These are phyloP conservation scores for Pithys albifrons DNA, from an alignment of 2,113 vertebrate species.

Conservation along the genomic window DNA sequence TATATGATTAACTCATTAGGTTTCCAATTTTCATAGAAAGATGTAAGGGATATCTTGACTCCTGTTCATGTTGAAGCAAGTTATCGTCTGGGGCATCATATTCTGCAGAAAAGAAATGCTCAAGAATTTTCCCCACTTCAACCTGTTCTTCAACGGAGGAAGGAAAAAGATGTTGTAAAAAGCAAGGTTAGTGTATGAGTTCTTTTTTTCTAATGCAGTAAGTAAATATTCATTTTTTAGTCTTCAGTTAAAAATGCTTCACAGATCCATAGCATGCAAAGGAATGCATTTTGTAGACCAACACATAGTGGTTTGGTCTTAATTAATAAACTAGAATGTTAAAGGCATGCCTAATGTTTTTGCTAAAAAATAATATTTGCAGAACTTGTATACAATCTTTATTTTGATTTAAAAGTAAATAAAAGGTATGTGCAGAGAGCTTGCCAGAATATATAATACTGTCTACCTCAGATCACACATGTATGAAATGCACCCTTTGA, in stretches of 20 bases:
- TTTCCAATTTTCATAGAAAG: slow-evolving; percentile 83
- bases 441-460: not conserved
- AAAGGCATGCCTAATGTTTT: not conserved
- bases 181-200: slow-evolving; percentile 78
- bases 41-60: slow-evolving; percentile 90
- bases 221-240: not conserved
- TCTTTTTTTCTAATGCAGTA: not conserved
- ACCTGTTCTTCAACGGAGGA: slow-evolving; percentile 87
- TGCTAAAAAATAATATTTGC: not conserved
- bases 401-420: not conserved
- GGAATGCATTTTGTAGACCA: not conserved
- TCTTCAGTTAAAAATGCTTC: not conserved
- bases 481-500: not conserved
- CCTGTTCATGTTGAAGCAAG: slow-evolving; percentile 85
- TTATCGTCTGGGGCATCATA: slow-evolving; percentile 81
- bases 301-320: not conserved
- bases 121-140: slow-evolving; percentile 80
- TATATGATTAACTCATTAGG: slow-evolving; percentile 60
- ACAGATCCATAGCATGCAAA: not conserved
- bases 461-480: not conserved
- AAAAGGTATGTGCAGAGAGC: not conserved
- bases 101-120: slow-evolving; percentile 47
- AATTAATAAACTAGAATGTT: not conserved
- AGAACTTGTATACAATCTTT: not conserved
- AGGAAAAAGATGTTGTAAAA: slow-evolving; percentile 74